A percentile compares a stretch with the other conserved stretches of the same genome.
Conservation (phyloP, 2,888 invertebrate species). For the Lochmaea capreae region DNA sequence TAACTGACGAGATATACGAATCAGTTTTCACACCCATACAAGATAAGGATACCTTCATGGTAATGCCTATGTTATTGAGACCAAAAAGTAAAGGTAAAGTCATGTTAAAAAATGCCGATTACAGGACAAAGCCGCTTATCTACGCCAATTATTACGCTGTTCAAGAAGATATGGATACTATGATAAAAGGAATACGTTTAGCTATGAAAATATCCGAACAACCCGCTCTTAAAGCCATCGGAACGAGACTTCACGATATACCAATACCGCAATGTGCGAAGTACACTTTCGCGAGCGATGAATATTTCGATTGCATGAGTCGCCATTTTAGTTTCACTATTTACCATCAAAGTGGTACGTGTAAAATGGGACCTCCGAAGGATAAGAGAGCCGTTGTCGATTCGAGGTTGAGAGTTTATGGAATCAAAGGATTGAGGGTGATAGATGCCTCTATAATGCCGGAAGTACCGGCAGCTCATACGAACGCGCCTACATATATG, state of each 20-base stretch:
- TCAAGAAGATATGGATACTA: constrained; percentile 72
- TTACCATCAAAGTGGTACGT: constrained; percentile 76
- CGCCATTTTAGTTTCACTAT: constrained; percentile 77
- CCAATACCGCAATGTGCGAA: constrained; percentile 73
- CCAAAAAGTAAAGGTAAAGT: constrained; percentile 73
- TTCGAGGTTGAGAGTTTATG: constrained; percentile 73
- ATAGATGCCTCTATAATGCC: constrained; percentile 87
- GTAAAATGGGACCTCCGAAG: constrained; percentile 72
- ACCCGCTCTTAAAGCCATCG: constrained; percentile 70
- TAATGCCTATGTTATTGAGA: constrained; percentile 69
- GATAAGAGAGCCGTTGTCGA: constrained; percentile 76
- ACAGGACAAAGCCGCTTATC: constrained; percentile 70
- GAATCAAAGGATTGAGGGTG: constrained; percentile 76
- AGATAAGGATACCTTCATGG: constrained; percentile 64
- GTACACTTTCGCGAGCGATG: constrained; percentile 72
- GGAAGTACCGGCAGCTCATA: constrained; percentile 80
- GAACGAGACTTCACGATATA: constrained; percentile 71
- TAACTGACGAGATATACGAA: constrained; percentile 61
- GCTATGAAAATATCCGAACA: constrained; percentile 71
- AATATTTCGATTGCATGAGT: constrained; percentile 77
- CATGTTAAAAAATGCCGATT: constrained; percentile 68
- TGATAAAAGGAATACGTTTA: constrained; percentile 74
- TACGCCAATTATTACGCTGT: constrained; percentile 73
- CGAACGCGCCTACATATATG: constrained; percentile 83
- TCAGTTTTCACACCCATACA: constrained; percentile 61